These are phyloP conservation scores for Mormyrus iriodes DNA, from an alignment of 2,113 vertebrate species.

Conservation along the genomic window DNA sequence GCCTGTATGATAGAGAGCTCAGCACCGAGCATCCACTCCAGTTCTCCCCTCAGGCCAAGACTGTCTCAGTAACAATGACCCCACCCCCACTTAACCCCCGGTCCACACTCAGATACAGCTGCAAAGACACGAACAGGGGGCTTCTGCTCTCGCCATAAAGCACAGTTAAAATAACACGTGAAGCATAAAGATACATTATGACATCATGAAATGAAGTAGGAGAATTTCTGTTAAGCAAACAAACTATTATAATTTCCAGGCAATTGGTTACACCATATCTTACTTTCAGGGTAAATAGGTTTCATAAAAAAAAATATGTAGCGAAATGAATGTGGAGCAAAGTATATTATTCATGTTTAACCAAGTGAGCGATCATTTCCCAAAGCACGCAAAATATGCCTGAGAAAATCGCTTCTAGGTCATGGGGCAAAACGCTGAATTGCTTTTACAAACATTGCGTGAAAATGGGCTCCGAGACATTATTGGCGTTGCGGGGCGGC, in stretches of 20 bases:
- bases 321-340: neutral
- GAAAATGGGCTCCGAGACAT: neutral
- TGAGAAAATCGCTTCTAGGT: neutral
- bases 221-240: neutral
- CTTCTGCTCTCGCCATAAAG: neutral
- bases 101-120: neutral
- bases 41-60: neutral
- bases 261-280: neutral
- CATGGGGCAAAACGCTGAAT: neutral
- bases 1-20: slow-evolving; percentile 5
- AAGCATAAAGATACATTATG: neutral
- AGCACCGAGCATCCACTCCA: neutral
- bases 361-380: neutral
- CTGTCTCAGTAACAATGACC: neutral
- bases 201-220: neutral
- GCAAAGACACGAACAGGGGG: neutral
- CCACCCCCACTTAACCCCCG: too few relatives aligned
- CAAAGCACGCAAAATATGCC: neutral
- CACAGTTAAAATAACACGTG: neutral
- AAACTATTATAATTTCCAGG: neutral
- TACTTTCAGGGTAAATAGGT: neutral
- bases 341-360: slow-evolving; percentile 11
- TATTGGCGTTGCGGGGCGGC: neutral
- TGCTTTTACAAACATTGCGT: neutral
- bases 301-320: neutral